Percentiles rank a stretch among this genome's conserved stretches.
These are phyloP conservation scores for Choristoneura rosaceana DNA, from an alignment of 2,888 invertebrate species.

Conservation along the genomic window DNA sequence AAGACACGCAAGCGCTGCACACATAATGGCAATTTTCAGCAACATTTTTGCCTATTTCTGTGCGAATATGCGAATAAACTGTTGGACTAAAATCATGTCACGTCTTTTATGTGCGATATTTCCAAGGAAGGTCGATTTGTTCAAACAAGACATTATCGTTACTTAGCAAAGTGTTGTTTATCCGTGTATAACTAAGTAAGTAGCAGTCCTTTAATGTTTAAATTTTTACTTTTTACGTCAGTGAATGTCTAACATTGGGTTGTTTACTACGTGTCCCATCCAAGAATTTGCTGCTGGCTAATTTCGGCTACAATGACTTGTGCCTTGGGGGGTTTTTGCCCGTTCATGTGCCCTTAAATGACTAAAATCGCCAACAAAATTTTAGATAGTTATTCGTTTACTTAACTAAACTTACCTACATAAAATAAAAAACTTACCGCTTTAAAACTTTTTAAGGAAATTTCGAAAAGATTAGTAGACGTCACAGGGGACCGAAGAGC, in stretches of 20 bases:
- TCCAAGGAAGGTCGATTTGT: slow-evolving; percentile 14
- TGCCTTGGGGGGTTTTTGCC: too few relatives aligned
- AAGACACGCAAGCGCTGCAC: slow-evolving; percentile 49
- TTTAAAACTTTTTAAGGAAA: too few relatives aligned
- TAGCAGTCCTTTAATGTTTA: not conserved
- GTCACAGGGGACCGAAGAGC: too few relatives aligned
- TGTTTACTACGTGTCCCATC: too few relatives aligned
- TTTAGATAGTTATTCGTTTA: too few relatives aligned
- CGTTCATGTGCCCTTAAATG: too few relatives aligned
- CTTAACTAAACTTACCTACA: too few relatives aligned
- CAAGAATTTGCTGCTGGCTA: too few relatives aligned
- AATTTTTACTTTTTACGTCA: slow-evolving; percentile 8
- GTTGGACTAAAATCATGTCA: slow-evolving; percentile 16
- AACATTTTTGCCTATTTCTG: slow-evolving; percentile 18
- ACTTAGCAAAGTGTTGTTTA: slow-evolving; percentile 38
- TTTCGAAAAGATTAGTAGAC: too few relatives aligned
- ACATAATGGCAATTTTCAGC: slow-evolving; percentile 47
- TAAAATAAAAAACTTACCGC: too few relatives aligned
- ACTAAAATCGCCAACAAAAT: too few relatives aligned
- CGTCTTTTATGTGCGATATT: slow-evolving; percentile 34
- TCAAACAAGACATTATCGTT: slow-evolving; percentile 33
- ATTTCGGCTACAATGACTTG: too few relatives aligned
- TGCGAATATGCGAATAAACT: slow-evolving; percentile 19
- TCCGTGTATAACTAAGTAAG: slow-evolving; percentile 37
- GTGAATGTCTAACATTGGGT: not conserved